Conservation (phyloP, 2,113 vertebrate genomes). For the Arizona elegans region DNA sequence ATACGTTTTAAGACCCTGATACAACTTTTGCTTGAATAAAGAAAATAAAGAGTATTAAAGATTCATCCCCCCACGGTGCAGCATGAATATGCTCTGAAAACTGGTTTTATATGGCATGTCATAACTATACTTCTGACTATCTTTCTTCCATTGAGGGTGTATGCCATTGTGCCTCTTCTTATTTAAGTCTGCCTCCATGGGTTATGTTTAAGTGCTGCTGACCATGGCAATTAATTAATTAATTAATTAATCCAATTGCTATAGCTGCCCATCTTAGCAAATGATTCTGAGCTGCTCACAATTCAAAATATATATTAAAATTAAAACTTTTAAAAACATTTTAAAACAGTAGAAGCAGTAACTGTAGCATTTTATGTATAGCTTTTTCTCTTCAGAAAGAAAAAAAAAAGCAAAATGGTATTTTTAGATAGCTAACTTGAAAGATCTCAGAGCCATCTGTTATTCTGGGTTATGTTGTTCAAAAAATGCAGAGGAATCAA, state of each 20-base stretch:
- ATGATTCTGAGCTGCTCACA: too few species aligned
- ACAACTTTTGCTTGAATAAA: neutral
- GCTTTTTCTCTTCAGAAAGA: neutral
- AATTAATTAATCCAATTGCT: too few species aligned
- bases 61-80: neutral
- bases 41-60: neutral
- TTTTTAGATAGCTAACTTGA: conserved; percentile 48
- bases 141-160: neutral
- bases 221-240: neutral
- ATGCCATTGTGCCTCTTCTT: neutral
- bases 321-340: too few species aligned
- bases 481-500: conserved; percentile 38
- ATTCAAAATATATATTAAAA: too few species aligned
- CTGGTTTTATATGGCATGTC: neutral
- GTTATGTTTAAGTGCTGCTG: neutral
- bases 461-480: conserved; percentile 30
- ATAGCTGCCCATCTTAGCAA: too few species aligned
- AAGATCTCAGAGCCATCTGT: conserved; percentile 43
- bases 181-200: neutral
- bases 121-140: too few species aligned
- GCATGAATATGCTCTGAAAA: neutral
- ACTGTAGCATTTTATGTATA: neutral
- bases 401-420: neutral
- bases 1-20: neutral
- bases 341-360: too few species aligned